A percentile compares a stretch with the other conserved stretches of the same genome.
phyloP scores from a whole-genome alignment of 2,888 invertebrate genomes.

The Nomada fabriciana region DNA sequence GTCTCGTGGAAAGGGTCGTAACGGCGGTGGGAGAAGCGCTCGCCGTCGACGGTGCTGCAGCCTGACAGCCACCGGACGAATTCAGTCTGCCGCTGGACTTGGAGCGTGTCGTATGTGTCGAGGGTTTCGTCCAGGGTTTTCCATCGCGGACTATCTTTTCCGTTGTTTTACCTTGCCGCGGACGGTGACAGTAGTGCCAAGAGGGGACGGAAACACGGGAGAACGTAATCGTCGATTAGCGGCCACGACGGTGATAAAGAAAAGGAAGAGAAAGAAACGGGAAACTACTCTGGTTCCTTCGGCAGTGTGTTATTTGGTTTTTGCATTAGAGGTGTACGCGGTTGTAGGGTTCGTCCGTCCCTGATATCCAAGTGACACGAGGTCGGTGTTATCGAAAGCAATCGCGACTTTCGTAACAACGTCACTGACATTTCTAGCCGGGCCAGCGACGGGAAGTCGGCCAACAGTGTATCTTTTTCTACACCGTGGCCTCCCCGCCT shows the following conservation, averaged over 20 bases:
- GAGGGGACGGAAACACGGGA: slow-evolving; percentile 4
- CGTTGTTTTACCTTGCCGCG: slow-evolving; percentile 45
- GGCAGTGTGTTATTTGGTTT: neutral
- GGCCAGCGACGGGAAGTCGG: slow-evolving; percentile 61
- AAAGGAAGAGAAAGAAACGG: slow-evolving; percentile 9
- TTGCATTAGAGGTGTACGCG: neutral
- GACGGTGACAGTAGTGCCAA: neutral
- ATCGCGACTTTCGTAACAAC: slow-evolving; percentile 49
- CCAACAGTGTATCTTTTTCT: slow-evolving; percentile 52
- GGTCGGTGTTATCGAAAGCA: slow-evolving; percentile 36
- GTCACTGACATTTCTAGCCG: slow-evolving; percentile 61
- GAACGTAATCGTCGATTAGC: neutral
- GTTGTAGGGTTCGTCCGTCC: neutral
- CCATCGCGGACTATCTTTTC: slow-evolving; percentile 50
- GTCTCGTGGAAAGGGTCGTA: slow-evolving; percentile 25
- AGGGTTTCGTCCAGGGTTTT: slow-evolving; percentile 56
- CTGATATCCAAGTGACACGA: slow-evolving; percentile 9
- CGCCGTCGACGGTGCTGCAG: slow-evolving; percentile 76
- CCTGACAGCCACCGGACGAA: slow-evolving; percentile 80
- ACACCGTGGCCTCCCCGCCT: neutral
- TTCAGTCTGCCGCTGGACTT: slow-evolving; percentile 82
- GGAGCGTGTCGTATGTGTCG: slow-evolving; percentile 67
- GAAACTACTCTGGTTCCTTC: neutral
- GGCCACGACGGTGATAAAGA: neutral
- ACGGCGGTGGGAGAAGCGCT: slow-evolving; percentile 57